Evolutionary conservation across 2,888 invertebrate genomes (phyloP).

Genomic region (Pachycephus smyrnensis): DNA sequence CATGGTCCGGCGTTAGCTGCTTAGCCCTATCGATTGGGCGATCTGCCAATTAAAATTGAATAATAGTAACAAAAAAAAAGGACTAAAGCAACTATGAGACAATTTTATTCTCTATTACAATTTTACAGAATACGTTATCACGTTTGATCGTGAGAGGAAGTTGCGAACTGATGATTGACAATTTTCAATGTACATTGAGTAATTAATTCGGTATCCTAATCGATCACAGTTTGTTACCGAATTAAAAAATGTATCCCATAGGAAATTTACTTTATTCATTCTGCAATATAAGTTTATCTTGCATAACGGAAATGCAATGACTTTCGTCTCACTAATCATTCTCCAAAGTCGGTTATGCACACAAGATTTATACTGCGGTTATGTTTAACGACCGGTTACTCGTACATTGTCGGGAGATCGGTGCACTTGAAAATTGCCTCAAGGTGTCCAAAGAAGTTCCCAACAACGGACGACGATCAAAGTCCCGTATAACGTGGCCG

Average conservation of each 20-base stretch:
- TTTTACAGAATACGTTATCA: not conserved
- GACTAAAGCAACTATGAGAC: not conserved
- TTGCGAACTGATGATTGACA: no score
- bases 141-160: no score
- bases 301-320: not conserved
- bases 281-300: not conserved
- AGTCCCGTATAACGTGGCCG: not conserved
- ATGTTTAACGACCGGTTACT: not conserved
- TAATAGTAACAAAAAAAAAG: not conserved
- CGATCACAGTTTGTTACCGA: not conserved
- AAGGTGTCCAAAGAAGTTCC: not conserved
- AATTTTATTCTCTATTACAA: not conserved
- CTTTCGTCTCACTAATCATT: not conserved
- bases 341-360: not conserved
- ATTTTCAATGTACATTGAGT: no score
- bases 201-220: not conserved
- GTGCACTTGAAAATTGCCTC: not conserved
- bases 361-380: not conserved
- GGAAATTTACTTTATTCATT: not conserved
- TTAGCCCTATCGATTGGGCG: not conserved
- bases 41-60: not conserved
- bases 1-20: constrained; percentile 24
- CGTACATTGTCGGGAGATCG: not conserved
- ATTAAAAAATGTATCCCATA: not conserved
- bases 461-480: not conserved